Evolutionary conservation across 2,888 invertebrate genomes (phyloP).

Genomic region (Xestia c-nigrum): DNA sequence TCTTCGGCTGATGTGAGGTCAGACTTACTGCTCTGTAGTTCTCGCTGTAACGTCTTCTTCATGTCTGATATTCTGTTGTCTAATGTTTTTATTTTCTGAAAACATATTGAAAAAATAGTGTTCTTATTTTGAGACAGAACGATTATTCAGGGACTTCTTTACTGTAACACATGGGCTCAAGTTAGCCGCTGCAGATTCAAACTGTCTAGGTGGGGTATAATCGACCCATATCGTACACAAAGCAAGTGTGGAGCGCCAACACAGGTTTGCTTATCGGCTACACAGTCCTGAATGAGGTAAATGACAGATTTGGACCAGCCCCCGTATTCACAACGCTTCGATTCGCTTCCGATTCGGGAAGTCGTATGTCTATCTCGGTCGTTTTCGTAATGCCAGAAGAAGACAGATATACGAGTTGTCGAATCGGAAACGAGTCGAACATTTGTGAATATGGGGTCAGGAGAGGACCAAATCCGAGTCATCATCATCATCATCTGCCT

Average conservation of each 20-base stretch:
- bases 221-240: neutral
- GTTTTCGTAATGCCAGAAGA: too few relatives aligned
- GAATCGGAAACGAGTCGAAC: too few relatives aligned
- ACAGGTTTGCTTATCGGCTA: neutral
- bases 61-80: conserved; percentile 97
- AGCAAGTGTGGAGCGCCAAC: neutral
- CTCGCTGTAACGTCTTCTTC: conserved; percentile 97
- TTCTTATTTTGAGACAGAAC: neutral
- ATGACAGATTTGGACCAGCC: neutral
- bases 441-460: too few relatives aligned
- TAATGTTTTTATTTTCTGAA: conserved; percentile 95
- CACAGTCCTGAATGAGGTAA: neutral
- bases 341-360: too few relatives aligned
- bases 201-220: neutral
- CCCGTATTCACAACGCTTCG: too few relatives aligned
- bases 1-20: conserved; percentile 91
- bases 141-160: neutral
- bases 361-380: too few relatives aligned
- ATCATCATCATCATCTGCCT: too few relatives aligned
- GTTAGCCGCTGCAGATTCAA: neutral
- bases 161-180: neutral
- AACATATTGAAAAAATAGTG: conserved; percentile 39
- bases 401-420: too few relatives aligned
- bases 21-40: conserved; percentile 93
- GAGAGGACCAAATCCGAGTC: too few relatives aligned